Evolutionary conservation across 2,797 vertebrate genomes (phyloP).

Genomic region (Buceros bicornis): DNA sequence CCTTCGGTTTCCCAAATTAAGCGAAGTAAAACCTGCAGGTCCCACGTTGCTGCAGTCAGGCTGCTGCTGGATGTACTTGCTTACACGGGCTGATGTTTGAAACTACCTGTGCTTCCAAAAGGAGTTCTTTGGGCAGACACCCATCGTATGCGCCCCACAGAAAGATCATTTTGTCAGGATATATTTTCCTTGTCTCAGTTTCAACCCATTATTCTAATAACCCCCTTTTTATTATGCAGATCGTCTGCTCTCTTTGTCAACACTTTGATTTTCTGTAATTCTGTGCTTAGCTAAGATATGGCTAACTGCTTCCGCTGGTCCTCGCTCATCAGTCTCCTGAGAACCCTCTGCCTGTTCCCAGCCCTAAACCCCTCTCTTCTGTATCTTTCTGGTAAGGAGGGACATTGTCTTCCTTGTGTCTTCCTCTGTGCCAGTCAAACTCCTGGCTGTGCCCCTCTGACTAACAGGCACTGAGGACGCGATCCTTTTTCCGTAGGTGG

Average conservation of each 20-base stretch:
- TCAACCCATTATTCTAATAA: background rate
- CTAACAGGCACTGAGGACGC: background rate
- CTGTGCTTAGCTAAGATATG: background rate
- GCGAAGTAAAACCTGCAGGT: background rate
- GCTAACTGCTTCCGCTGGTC: background rate
- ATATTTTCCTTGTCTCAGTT: background rate
- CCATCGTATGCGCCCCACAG: fast-evolving
- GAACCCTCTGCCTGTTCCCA: background rate
- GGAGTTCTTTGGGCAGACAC: background rate
- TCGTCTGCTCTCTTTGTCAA: background rate
- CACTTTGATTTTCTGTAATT: background rate
- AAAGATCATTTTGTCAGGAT: background rate
- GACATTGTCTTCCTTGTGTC: background rate
- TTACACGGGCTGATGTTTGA: background rate
- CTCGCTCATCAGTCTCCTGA: background rate
- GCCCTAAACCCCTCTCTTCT: background rate
- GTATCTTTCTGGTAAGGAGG: background rate
- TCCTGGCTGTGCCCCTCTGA: background rate
- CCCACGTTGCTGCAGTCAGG: background rate
- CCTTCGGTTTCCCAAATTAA: background rate
- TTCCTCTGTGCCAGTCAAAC: background rate
- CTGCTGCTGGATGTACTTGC: background rate
- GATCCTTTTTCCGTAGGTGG: background rate
- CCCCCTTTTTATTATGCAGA: background rate
- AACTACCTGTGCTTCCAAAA: background rate